These are phyloP conservation scores for Junonia oenone DNA, from an alignment of 2,888 invertebrate genomes.

Conservation along the genomic window DNA sequence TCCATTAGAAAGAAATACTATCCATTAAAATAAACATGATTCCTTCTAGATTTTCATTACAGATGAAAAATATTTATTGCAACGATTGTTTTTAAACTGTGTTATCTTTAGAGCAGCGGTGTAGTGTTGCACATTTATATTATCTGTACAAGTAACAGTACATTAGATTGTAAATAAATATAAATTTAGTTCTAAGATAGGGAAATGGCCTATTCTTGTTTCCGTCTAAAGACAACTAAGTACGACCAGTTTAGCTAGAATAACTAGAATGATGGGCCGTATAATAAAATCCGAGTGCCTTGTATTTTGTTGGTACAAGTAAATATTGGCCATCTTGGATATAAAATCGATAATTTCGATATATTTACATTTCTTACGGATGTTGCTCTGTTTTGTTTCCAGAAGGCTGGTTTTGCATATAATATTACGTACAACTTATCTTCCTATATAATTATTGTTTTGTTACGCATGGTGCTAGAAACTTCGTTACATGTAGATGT, in stretches of 20 bases:
- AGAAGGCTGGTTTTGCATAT: too few relatives aligned
- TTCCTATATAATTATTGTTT: too few relatives aligned
- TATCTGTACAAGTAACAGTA: not conserved
- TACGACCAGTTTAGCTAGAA: not conserved
- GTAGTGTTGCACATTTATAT: not conserved
- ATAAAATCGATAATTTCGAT: not conserved
- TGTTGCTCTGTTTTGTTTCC: too few relatives aligned
- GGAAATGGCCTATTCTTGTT: slow-evolving; percentile 4
- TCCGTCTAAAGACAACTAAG: slow-evolving; percentile 3
- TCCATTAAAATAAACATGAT: not conserved
- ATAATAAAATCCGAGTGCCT: not conserved
- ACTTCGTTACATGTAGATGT: too few relatives aligned
- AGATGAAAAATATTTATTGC: not conserved
- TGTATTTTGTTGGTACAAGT: not conserved
- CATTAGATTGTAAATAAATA: not conserved
- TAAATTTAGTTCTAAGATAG: not conserved
- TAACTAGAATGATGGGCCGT: not conserved
- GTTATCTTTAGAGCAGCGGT: not conserved
- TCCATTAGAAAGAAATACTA: too few relatives aligned
- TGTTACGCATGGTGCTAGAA: too few relatives aligned
- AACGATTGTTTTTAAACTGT: not conserved
- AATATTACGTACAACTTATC: too few relatives aligned
- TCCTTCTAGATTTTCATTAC: not conserved
- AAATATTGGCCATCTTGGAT: not conserved
- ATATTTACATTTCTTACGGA: not conserved